These are phyloP conservation scores for Noctilio leporinus DNA, from an alignment of 2,113 vertebrate genomes.

Conservation along the genomic window DNA sequence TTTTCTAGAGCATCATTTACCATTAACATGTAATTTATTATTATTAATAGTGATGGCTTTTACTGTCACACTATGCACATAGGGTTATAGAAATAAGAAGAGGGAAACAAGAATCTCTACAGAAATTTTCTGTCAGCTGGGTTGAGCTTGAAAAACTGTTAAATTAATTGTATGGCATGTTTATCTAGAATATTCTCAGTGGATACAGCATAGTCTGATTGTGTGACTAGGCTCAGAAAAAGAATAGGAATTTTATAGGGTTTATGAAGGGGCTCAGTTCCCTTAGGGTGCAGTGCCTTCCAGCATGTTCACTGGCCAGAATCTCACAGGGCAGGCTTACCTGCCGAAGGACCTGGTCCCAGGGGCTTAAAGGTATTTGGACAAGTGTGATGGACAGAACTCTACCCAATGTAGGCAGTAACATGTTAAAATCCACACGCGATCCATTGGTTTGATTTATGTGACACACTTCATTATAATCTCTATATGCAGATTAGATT, in stretches of 20 bases:
- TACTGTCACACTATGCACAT: slow-evolving; percentile 48
- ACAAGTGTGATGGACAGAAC: background rate
- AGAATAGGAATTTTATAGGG: background rate
- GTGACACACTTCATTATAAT: background rate
- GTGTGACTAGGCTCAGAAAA: background rate
- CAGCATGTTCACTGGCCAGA: background rate
- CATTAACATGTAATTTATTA: slow-evolving; percentile 67
- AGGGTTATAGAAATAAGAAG: slow-evolving; percentile 39
- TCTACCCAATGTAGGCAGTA: background rate
- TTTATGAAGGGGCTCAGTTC: slow-evolving; percentile 23
- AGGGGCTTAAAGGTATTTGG: background rate
- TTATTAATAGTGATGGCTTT: slow-evolving; percentile 57
- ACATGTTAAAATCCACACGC: background rate
- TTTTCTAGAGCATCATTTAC: slow-evolving; percentile 41
- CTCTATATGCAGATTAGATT: background rate
- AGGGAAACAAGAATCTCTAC: slow-evolving; percentile 39
- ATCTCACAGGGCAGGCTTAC: background rate
- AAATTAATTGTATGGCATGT: slow-evolving; percentile 60
- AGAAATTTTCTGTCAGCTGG: slow-evolving; percentile 54
- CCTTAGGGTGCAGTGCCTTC: background rate
- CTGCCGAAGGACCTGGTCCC: background rate
- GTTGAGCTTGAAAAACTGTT: slow-evolving; percentile 48
- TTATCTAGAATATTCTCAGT: slow-evolving; percentile 36
- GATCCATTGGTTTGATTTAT: background rate
- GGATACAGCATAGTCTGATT: slow-evolving; percentile 15